Percentiles rank a stretch among this genome's conserved stretches.
These are phyloP conservation scores for Hippoglossus stenolepis DNA, from an alignment of 2,113 vertebrate species.

Conservation along the genomic window DNA sequence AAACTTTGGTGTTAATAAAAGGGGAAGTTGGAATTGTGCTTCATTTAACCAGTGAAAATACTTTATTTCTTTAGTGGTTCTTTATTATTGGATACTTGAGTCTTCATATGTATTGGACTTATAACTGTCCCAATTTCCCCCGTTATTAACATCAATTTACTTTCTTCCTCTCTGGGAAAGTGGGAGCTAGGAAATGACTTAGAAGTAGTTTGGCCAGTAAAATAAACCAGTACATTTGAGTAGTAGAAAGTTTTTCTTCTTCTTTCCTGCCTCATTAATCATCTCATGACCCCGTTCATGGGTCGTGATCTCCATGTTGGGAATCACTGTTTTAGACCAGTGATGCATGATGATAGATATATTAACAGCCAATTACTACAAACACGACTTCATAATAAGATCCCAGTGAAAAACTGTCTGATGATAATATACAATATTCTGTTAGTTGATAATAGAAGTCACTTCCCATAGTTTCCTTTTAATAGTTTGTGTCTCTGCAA, in stretches of 20 bases:
- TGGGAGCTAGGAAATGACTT: neutral
- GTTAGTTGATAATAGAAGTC: conserved; percentile 6
- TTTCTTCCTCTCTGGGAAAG: neutral
- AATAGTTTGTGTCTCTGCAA: conserved; percentile 28
- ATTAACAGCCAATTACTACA: neutral
- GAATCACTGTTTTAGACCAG: conserved; percentile 5
- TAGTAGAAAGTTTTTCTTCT: neutral
- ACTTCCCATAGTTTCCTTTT: conserved; percentile 16
- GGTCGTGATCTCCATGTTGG: neutral
- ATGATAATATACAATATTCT: neutral
- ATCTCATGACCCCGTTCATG: too few relatives aligned
- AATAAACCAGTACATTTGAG: neutral
- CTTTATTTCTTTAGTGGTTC: neutral
- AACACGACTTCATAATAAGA: neutral
- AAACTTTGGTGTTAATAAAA: neutral
- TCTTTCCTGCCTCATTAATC: neutral
- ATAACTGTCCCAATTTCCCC: neutral
- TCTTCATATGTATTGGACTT: neutral
- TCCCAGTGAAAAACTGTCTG: neutral
- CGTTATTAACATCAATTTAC: neutral
- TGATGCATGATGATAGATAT: neutral
- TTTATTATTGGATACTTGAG: neutral
- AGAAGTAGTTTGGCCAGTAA: neutral
- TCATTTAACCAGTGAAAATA: neutral
- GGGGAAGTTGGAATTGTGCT: neutral